Evolutionary conservation across 2,888 invertebrate genomes (phyloP), one percentile per base, ranked within the genome.

Genomic region (Temnothorax unifasciatus): DNA sequence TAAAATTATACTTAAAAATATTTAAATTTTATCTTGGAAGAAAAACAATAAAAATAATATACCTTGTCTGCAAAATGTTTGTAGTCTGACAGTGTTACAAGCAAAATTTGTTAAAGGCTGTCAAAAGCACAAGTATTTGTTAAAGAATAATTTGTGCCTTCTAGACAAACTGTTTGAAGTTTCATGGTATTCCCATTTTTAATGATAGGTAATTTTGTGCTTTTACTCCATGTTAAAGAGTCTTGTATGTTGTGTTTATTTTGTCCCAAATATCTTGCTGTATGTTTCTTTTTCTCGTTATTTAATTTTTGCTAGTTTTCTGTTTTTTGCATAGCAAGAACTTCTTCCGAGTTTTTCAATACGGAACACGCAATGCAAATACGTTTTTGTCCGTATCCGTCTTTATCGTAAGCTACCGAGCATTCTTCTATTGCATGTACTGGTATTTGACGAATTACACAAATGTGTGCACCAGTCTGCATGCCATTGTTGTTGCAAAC

Each of bases 241-340:
- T 66, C 8, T 18, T 50, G 47, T 13, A 50, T 50, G 5, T 18
- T 18, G 15, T 15, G 18, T 5, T 18, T 1, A 18, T 8, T 66
- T 21, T 25, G 25, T 3, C 47, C 47, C 3, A 66, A 66, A 66
- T 47, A 66, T 47, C 8, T 50, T 15, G 52, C 52, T 5, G 8
- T 69, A 9, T 15, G n/a, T 15, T 18, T 68, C 47, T 29, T 50
- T 44, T 25, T 34, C 13, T 1, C 52, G 6, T n/a, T 0, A n/a
- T 63, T 34, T n/a, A 69, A 69, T 25, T 15, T 15, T 52, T 34
- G n/a, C 69, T 38, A 69, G 52, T 52, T 52, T 69, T 69, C 69
- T 3, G 6, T 38, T 69, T 52, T n/a, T 13, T 15, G 18, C n/a
- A 50, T 6, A 21, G 52, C 13, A 6, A 69, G 29, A 34, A 52